Conservation (phyloP, 2,113 vertebrate genomes). For the Nesoenas mayeri region DNA sequence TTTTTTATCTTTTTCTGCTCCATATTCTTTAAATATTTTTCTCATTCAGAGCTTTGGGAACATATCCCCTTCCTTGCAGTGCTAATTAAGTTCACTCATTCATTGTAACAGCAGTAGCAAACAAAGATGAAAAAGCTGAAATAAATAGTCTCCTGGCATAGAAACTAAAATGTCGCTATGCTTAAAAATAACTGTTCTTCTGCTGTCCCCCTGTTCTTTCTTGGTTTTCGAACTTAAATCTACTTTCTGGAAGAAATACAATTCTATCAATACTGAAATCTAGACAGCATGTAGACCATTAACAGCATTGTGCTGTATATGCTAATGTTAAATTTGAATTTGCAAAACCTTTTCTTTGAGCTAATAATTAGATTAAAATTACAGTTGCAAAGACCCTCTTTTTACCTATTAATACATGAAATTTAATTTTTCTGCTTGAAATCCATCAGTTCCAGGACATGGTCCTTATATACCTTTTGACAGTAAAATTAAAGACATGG, state of each 20-base stretch:
- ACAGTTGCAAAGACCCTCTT: slow-evolving; percentile 32
- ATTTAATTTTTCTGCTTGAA: slow-evolving; percentile 62
- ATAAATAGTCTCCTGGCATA: not conserved
- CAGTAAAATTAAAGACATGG: slow-evolving; percentile 74
- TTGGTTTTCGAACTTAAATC: slow-evolving; percentile 24
- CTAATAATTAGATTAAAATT: slow-evolving; percentile 71
- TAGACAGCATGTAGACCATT: slow-evolving; percentile 19
- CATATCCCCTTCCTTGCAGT: not conserved
- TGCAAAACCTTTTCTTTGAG: slow-evolving; percentile 41
- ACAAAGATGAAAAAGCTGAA: slow-evolving; percentile 53
- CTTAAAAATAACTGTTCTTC: slow-evolving; percentile 33
- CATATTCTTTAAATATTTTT: slow-evolving; percentile 36
- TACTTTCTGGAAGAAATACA: slow-evolving; percentile 50
- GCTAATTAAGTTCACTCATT: slow-evolving; percentile 67
- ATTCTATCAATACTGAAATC: slow-evolving; percentile 55
- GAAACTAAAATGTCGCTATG: not conserved
- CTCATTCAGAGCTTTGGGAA: slow-evolving; percentile 18
- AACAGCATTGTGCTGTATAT: not conserved
- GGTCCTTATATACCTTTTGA: slow-evolving; percentile 63
- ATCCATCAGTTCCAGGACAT: slow-evolving; percentile 62
- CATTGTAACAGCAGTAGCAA: slow-evolving; percentile 49
- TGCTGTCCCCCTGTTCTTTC: not conserved
- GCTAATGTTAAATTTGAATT: slow-evolving; percentile 44
- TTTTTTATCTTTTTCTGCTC: not conserved
- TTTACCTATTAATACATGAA: slow-evolving; percentile 58